Evolutionary conservation across 1,140 invertebrate genomes (phyloP).

Genomic region (Latrodectus geometricus): DNA sequence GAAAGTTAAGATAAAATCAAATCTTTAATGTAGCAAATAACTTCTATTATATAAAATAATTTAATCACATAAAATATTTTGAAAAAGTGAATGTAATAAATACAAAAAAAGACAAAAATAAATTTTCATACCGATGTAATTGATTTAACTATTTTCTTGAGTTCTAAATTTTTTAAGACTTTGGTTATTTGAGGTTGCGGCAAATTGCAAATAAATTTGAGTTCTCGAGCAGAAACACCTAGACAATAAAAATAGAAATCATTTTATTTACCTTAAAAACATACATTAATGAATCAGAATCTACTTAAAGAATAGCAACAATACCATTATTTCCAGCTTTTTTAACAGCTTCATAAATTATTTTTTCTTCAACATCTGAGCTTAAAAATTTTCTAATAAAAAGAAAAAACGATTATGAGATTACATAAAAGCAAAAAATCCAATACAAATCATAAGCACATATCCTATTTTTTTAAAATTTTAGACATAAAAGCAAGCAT

Average conservation of each 20-base stretch:
- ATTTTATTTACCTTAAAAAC: not conserved
- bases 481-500: not conserved
- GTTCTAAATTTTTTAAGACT: conserved; percentile 92
- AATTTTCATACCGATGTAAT: conserved; percentile 88
- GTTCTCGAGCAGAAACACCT: conserved; percentile 96
- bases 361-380: conserved; percentile 80
- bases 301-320: not conserved
- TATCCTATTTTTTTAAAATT: not conserved
- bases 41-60: not conserved
- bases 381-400: not conserved
- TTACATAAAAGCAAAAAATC: not conserved
- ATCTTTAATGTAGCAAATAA: not conserved
- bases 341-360: conserved; percentile 92
- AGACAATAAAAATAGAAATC: conserved; percentile 42
- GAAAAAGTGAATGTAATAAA: not conserved
- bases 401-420: not conserved
- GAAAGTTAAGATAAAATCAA: not conserved
- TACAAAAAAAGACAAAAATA: no score
- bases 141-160: conserved; percentile 94
- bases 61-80: not conserved
- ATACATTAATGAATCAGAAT: not conserved
- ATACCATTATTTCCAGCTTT: conserved; percentile 86
- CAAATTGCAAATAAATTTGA: conserved; percentile 88
- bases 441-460: not conserved
- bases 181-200: conserved; percentile 90